Evolutionary conservation across 2,888 invertebrate species (phyloP).

Genomic region (Anticlea derivata): DNA sequence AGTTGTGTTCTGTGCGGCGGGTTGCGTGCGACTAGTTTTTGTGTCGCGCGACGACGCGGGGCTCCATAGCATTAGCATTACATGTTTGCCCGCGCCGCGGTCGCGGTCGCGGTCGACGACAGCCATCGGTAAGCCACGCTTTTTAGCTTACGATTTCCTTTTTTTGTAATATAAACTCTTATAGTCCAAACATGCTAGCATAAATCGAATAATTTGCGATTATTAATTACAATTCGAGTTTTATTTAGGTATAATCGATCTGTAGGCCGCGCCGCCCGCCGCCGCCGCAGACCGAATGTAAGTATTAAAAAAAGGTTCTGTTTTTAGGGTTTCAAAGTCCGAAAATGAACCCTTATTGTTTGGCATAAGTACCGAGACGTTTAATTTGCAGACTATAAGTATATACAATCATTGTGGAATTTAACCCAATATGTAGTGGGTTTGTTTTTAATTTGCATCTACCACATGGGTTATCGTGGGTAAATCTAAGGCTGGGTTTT

Average conservation of each 20-base stretch:
- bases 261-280: not conserved
- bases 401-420: no score
- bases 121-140: not conserved
- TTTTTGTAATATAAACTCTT: constrained; percentile 4
- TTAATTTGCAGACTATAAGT: no score
- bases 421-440: no score
- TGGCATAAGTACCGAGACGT: no score
- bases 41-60: not conserved
- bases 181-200: constrained; percentile 6
- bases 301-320: no score
- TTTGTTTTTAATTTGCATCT: no score
- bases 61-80: constrained; percentile 10
- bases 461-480: no score
- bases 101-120: not conserved
- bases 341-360: no score
- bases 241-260: not conserved
- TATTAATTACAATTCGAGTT: constrained; percentile 6
- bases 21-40: constrained; percentile 9
- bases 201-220: constrained; percentile 4
- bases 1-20: no score
- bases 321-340: no score
- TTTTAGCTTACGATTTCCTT: not conserved
- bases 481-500: no score
- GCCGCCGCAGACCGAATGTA: no score
- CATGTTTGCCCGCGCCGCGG: not conserved